Percentiles rank a stretch among this genome's conserved stretches.
Conservation (phyloP, 2,888 invertebrate species). For the Platerodrilus igneus region DNA sequence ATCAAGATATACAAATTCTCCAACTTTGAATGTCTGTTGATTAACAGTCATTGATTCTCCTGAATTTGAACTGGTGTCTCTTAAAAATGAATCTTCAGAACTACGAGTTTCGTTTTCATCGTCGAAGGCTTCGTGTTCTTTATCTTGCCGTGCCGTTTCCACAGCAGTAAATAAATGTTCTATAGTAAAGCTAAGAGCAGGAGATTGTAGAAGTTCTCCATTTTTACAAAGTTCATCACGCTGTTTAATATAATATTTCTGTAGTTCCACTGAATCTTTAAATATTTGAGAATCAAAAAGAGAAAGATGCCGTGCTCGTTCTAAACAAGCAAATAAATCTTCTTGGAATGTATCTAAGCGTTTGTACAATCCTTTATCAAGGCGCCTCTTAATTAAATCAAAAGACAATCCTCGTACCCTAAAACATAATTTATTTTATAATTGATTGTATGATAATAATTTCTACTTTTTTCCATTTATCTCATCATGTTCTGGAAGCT, state of each 20-base stretch:
- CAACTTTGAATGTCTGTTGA: constrained; percentile 71
- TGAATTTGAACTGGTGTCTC: constrained; percentile 37
- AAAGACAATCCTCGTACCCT: constrained; percentile 81
- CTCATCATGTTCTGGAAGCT: constrained; percentile 85
- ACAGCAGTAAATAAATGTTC: constrained; percentile 71
- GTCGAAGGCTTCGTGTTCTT: constrained; percentile 74
- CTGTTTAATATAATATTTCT: constrained; percentile 81
- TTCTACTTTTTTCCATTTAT: constrained; percentile 62
- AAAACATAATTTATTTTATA: constrained; percentile 23
- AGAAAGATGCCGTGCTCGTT: constrained; percentile 80
- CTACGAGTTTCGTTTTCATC: constrained; percentile 64
- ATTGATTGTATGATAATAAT: constrained; percentile 19
- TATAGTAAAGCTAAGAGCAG: constrained; percentile 78
- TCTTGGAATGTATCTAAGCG: constrained; percentile 94
- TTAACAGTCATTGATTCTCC: constrained; percentile 66
- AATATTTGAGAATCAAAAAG: constrained; percentile 92
- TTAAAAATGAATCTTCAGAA: constrained; percentile 47
- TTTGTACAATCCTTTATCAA: constrained; percentile 89
- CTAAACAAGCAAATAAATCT: constrained; percentile 91
- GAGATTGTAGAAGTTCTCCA: constrained; percentile 75
- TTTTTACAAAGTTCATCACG: constrained; percentile 69
- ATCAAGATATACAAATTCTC: constrained; percentile 90
- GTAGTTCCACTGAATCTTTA: constrained; percentile 92
- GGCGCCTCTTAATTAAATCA: constrained; percentile 86
- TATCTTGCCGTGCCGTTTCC: constrained; percentile 70